These are phyloP conservation scores for Chanos chanos DNA, from an alignment of 2,797 vertebrate species.

Conservation along the genomic window DNA sequence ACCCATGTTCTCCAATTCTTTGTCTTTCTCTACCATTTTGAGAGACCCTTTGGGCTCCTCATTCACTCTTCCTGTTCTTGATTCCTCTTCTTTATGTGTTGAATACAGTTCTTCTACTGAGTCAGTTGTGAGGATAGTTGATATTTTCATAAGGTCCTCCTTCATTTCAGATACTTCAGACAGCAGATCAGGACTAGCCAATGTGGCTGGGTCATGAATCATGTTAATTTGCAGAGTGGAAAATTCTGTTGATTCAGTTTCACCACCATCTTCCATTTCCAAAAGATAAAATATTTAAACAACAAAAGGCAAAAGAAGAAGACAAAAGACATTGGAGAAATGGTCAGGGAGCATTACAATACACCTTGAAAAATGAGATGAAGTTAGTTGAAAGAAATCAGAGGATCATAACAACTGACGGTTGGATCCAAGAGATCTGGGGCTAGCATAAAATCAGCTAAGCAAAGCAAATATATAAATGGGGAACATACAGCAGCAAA, in stretches of 20 bases:
- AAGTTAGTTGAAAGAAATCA: slow-evolving; percentile 52
- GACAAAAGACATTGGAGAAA: slow-evolving; percentile 88
- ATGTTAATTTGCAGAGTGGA: slow-evolving; percentile 92
- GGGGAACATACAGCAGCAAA: slow-evolving; percentile 80
- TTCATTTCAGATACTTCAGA: slow-evolving; percentile 96
- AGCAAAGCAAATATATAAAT: slow-evolving; percentile 79
- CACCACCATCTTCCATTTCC: slow-evolving; percentile 89
- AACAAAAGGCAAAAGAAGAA: slow-evolving; percentile 72
- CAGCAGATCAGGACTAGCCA: slow-evolving; percentile 94
- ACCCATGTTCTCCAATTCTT: slow-evolving; percentile 80
- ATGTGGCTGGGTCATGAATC: slow-evolving; percentile 87
- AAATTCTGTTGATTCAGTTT: slow-evolving; percentile 95
- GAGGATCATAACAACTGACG: slow-evolving; percentile 52
- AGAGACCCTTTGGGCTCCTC: slow-evolving; percentile 78
- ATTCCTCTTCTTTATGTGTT: slow-evolving; percentile 53
- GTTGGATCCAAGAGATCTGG: slow-evolving; percentile 54
- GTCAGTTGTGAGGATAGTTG: slow-evolving; percentile 80
- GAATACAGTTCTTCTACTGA: slow-evolving; percentile 54
- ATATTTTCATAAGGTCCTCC: slow-evolving; percentile 87
- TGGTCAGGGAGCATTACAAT: slow-evolving; percentile 86
- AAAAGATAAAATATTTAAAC: slow-evolving; percentile 67
- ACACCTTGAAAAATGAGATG: slow-evolving; percentile 67
- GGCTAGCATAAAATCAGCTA: slow-evolving; percentile 60
- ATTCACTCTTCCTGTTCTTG: slow-evolving; percentile 45
- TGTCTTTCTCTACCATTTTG: slow-evolving; percentile 79